A percentile compares a stretch with the other conserved stretches of the same genome.
Evolutionary conservation across 2,113 vertebrate genomes (phyloP).

Genomic region (Motacilla alba): DNA sequence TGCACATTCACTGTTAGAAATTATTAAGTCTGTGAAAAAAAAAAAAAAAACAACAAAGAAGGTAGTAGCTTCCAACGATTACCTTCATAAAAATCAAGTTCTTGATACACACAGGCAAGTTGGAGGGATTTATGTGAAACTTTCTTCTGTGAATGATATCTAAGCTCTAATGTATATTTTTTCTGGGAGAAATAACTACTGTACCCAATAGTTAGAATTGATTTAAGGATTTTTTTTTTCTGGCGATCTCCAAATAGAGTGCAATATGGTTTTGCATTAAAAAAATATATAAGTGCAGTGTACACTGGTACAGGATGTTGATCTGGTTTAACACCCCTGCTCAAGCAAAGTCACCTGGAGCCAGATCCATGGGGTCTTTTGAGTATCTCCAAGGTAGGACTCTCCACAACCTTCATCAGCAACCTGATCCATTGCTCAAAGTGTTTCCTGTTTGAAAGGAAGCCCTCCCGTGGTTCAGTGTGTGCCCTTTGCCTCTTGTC

Average conservation of each 20-base stretch:
- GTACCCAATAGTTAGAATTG: not conserved
- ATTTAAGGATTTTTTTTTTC: not conserved
- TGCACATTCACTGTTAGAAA: not conserved
- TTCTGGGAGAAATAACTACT: not conserved
- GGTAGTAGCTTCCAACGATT: not conserved
- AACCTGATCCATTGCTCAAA: not conserved
- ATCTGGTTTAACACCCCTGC: not conserved
- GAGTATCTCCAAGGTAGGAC: not conserved
- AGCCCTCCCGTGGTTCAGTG: not conserved
- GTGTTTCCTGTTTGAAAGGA: not conserved
- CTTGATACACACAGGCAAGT: not conserved
- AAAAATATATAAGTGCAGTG: not conserved
- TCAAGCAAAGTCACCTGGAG: not conserved
- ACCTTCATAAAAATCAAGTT: not conserved
- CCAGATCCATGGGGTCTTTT: not conserved
- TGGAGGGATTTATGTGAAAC: not conserved
- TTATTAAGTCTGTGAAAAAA: not conserved
- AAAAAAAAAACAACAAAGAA: not conserved
- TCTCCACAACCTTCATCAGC: not conserved
- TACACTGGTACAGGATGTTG: not conserved
- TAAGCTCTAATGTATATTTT: not conserved
- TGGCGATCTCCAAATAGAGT: not conserved
- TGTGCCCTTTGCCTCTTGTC: not conserved
- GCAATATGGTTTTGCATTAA: not conserved
- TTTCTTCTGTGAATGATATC: not conserved